Base-by-base conservation (phyloP, 2,797 vertebrate species). In the Eremophila alpestris region DNA sequence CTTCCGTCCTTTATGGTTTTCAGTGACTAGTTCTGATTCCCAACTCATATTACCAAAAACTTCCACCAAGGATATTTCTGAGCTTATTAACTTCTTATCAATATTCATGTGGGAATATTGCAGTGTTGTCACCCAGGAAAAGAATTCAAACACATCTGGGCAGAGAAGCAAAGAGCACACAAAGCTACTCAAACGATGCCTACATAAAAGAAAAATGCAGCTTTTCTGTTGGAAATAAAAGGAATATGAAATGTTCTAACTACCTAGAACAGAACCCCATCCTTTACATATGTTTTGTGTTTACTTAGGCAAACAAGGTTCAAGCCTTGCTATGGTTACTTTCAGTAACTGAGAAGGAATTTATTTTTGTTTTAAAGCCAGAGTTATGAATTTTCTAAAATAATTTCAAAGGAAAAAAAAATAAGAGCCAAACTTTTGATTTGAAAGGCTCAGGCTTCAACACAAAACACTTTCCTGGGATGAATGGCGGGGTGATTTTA, bases 251-350 rank as follows among this genome's bases (percentile, higher is more conserved):
- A 41, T 3, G 1, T 59, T 16, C 15, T 32, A 26, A 32, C 0
- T 1, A 21, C 23, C 21, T 55, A 56, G 34, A 12, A 34, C 16
- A 55, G 13, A 77, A 51, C 36, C 74, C 46, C 10, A 45, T 24
- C 22, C 22, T 49, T 74, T 54, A 17, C 0, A 0, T 23, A 9
- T 20, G 5, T 55, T 82, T 59, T 0, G 0, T 23, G 8, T 38
- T 83, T 60, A 32, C 13, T 67, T 76, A 27, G 76, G 4, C 7
- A 78, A 78, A 77, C 2, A 46, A 76, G 6, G 4, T 78, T 82
- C 46, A 45, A 81, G 19, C 20, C 30, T 85, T 89, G 19, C 30
- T 75, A 11, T 5, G 8, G 5, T 17, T 56, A 2, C 16, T 7
- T 71, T 58, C 23, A 67, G 56, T 90, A 65, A 41, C 13, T 11